Evolutionary conservation across 2,888 invertebrate species (phyloP).

Genomic region (Sesia bembeciformis): DNA sequence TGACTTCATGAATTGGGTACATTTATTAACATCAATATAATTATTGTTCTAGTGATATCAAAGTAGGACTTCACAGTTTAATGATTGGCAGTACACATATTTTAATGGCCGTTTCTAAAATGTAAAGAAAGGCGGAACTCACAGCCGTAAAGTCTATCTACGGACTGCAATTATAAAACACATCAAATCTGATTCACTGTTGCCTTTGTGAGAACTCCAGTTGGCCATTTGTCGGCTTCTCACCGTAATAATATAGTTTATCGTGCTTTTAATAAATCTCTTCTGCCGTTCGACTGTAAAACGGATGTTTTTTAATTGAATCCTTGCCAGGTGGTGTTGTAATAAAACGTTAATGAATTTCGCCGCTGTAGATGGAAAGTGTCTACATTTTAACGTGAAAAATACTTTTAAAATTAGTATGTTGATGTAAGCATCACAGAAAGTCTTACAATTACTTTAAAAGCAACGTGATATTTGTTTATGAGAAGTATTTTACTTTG

Average conservation of each 20-base stretch:
- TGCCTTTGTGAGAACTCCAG: conserved; percentile 45
- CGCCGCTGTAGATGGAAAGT: not conserved
- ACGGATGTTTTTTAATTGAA: conserved; percentile 56
- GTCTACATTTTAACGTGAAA: too few species aligned
- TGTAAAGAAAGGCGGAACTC: conserved; percentile 28
- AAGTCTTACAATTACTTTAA: too few species aligned
- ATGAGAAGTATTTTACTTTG: too few species aligned
- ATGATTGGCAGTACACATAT: not conserved
- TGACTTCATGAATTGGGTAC: too few species aligned
- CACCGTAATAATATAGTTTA: conserved; percentile 45
- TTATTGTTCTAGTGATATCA: too few species aligned
- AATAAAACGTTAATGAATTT: conserved; percentile 25
- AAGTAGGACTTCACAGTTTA: too few species aligned
- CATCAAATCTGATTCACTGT: conserved; percentile 53
- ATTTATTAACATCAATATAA: too few species aligned
- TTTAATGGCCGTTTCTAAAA: conserved; percentile 8
- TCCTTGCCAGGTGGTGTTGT: conserved; percentile 45
- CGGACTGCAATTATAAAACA: conserved; percentile 51
- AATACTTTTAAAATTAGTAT: too few species aligned
- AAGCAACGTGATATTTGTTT: too few species aligned
- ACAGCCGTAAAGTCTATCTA: conserved; percentile 45
- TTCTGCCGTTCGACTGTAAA: conserved; percentile 37
- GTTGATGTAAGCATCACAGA: too few species aligned
- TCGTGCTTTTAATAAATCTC: conserved; percentile 49
- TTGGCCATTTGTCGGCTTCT: conserved; percentile 35